These are phyloP conservation scores for Brachionus angularis DNA, from an alignment of 1,140 invertebrate genomes.

Conservation along the genomic window DNA sequence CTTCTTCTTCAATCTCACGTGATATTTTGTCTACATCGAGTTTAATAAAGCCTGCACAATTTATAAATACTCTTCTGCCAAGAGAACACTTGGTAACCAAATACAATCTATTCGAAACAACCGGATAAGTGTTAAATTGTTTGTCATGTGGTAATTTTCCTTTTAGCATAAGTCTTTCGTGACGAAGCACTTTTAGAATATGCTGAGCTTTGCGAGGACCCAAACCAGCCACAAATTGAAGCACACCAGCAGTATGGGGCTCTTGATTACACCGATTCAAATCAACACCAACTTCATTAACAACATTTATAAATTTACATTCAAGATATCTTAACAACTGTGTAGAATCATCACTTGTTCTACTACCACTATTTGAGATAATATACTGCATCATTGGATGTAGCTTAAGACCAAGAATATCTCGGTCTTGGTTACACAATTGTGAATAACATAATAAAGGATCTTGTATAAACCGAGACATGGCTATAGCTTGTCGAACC, in stretches of 20 bases:
- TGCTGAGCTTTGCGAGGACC: conserved; percentile 80
- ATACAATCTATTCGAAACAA: conserved; percentile 32
- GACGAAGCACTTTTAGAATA: conserved; percentile 1
- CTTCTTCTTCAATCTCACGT: conserved; percentile 67
- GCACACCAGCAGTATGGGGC: conserved; percentile 72
- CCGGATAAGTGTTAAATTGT: conserved; percentile 6
- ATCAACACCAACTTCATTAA: conserved; percentile 98
- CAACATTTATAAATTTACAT: conserved; percentile 82
- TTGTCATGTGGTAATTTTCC: background rate
- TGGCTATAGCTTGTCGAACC: conserved; percentile 80
- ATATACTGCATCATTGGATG: conserved; percentile 70
- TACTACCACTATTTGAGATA: background rate
- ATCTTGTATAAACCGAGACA: conserved; percentile 86
- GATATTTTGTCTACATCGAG: conserved; percentile 85
- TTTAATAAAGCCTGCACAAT: conserved; percentile 97
- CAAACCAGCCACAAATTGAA: conserved; percentile 95
- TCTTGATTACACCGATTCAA: conserved; percentile 85
- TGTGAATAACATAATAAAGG: conserved; percentile 92
- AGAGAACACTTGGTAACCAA: conserved; percentile 52
- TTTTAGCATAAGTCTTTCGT: background rate
- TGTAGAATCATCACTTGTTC: background rate
- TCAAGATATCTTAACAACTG: conserved; percentile 62
- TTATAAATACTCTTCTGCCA: conserved; percentile 74
- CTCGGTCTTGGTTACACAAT: conserved; percentile 86
- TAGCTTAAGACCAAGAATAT: conserved; percentile 86